A percentile compares a stretch with the other conserved stretches of the same genome.
phyloP scores from a whole-genome alignment of 2,797 vertebrate species.

The Bradypodion ventrale region DNA sequence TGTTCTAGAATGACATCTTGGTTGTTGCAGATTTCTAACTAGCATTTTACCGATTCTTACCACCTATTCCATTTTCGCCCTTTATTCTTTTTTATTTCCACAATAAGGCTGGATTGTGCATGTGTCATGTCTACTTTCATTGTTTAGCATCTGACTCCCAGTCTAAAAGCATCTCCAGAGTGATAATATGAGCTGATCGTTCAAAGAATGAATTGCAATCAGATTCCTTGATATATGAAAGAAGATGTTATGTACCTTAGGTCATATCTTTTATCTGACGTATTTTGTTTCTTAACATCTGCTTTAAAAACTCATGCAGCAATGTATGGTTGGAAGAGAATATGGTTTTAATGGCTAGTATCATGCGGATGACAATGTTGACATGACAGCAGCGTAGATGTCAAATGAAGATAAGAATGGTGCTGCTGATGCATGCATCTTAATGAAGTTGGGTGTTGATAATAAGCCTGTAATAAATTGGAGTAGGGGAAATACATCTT shows the following conservation, averaged over 20 bases:
- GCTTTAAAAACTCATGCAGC: conserved; percentile 5
- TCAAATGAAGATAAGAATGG: not conserved
- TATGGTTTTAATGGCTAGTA: not conserved
- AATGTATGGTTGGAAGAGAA: not conserved
- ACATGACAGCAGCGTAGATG: no score
- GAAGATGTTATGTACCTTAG: conserved; percentile 11
- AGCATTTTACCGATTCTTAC: not conserved
- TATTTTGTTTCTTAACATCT: conserved; percentile 9
- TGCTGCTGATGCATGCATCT: not conserved
- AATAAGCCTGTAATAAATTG: not conserved
- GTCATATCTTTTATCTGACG: conserved; percentile 7
- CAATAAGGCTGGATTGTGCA: not conserved
- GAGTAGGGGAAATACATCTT: not conserved
- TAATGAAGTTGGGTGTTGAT: not conserved
- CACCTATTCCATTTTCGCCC: not conserved
- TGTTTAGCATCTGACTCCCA: not conserved
- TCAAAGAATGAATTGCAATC: not conserved
- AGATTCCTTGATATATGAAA: conserved; percentile 13
- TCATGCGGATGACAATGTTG: not conserved
- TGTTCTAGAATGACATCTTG: not conserved
- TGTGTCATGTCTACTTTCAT: not conserved
- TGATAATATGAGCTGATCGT: conserved; percentile 3
- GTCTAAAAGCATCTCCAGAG: conserved; percentile 1
- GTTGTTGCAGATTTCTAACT: not conserved
- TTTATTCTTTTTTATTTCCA: not conserved